These are phyloP conservation scores for Napeogenes inachia DNA, from an alignment of 2,888 invertebrate genomes.

Conservation along the genomic window DNA sequence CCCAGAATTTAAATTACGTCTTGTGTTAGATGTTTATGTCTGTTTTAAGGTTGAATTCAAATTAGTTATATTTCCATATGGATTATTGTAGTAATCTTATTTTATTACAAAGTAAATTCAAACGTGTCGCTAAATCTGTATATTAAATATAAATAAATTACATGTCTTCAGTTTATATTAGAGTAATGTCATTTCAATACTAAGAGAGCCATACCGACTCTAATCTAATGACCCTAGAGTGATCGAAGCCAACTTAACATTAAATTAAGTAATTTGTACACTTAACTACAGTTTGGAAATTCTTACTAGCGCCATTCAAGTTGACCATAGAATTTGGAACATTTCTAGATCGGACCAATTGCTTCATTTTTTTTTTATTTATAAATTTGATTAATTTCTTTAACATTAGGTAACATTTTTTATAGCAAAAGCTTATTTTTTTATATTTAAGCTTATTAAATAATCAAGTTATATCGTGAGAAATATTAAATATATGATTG, in stretches of 20 bases:
- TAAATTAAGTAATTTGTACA: slow-evolving; percentile 77
- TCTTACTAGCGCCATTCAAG: slow-evolving; percentile 64
- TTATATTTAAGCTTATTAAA: too few species aligned
- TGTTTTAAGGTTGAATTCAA: background rate
- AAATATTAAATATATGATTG: too few species aligned
- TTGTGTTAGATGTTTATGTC: slow-evolving; percentile 2
- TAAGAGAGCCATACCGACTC: slow-evolving; percentile 10
- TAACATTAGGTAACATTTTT: too few species aligned
- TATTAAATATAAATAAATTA: background rate
- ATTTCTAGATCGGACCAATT: slow-evolving; percentile 33
- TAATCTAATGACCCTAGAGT: slow-evolving; percentile 54
- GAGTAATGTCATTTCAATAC: slow-evolving; percentile 1
- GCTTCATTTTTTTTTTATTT: too few species aligned
- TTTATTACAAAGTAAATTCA: too few species aligned
- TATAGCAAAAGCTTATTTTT: too few species aligned
- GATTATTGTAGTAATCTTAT: too few species aligned
- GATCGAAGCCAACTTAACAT: slow-evolving; percentile 71
- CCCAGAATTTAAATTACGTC: slow-evolving; percentile 3
- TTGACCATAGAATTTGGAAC: slow-evolving; percentile 43
- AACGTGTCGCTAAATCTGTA: background rate
- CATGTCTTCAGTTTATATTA: background rate
- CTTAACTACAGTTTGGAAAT: slow-evolving; percentile 76
- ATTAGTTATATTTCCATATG: too few species aligned
- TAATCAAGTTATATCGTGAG: too few species aligned
- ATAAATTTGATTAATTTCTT: too few species aligned